Evolutionary conservation across 2,888 invertebrate genomes (phyloP), one percentile per base, ranked within the genome.

Genomic region (Tipula unca): DNA sequence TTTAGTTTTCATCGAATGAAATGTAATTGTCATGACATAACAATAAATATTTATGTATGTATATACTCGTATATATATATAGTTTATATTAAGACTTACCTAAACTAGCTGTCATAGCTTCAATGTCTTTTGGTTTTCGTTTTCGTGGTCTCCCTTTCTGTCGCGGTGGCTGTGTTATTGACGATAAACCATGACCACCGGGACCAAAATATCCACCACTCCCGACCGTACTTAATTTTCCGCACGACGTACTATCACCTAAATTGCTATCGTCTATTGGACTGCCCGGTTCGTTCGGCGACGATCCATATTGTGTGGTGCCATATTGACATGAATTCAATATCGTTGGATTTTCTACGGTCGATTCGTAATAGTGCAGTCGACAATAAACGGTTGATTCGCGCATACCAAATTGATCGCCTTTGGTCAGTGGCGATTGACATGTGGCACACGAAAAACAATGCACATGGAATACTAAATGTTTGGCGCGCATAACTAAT

Each of bases 381-480:
- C 91, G 91, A 92, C 98, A 98, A 90, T 97, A 95, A 85, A 98
- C 95, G 87, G 96, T 94, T 86, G 96, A 95, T 88, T 97, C 96
- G 88, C 96, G 93, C 92, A 98, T 96, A 87, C 98, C 98, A 92
- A 98, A 99, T 89, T 97, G 97, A 90, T 99, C 98, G 82, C 99
- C 99, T 90, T 98, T 97, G 86, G 95, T 96, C 86, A 99, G 93
- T 3, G 96, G 95, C 48, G 95, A 93, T 90, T 94, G 95, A 92
- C 98, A 98, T 85, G 96, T 94, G 82, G 95, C 95, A 91, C 98
- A 98, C 84, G 96, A 96, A 92, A 99, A 99, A 92, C 98, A 99
- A 89, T 95, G 95, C 86, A 98, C 95, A 92, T 99, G 98, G 92
- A 97, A 99, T 88, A 98, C 97, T 89, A 96, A 93, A 89, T 98